Percentiles rank a stretch among this genome's conserved stretches.
phyloP scores from a whole-genome alignment of 2,888 invertebrate species.

The Calliphora vomitoria region DNA sequence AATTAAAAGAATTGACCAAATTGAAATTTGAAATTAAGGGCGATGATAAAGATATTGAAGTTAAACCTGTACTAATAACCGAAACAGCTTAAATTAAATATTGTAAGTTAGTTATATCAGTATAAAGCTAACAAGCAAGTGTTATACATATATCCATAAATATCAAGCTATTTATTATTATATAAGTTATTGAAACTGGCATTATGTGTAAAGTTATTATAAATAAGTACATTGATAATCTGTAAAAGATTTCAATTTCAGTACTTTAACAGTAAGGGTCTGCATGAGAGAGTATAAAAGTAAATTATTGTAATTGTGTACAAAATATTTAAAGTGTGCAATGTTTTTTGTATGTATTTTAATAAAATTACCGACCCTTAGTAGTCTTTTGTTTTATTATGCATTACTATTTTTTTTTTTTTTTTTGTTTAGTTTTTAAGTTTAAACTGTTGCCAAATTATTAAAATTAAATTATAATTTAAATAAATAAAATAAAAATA shows the following conservation, averaged over 20 bases:
- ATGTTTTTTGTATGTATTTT: background rate
- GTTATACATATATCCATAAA: no score
- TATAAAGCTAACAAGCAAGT: no score
- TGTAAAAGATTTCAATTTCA: background rate
- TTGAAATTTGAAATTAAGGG: conserved; percentile 83
- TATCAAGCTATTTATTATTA: conserved; percentile 26
- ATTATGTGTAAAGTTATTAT: conserved; percentile 7
- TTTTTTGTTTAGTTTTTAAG: conserved; percentile 78
- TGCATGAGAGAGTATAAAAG: background rate
- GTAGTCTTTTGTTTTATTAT: conserved; percentile 64
- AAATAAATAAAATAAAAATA: conserved; percentile 54
- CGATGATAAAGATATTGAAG: conserved; percentile 79
- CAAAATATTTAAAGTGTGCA: conserved; percentile 1
- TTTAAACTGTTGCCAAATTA: conserved; percentile 82
- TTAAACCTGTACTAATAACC: conserved; percentile 78
- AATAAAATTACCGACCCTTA: background rate
- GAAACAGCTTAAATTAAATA: conserved; percentile 43
- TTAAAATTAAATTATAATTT: conserved; percentile 67
- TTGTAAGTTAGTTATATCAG: background rate
- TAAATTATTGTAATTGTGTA: background rate
- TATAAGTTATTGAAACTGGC: conserved; percentile 30
- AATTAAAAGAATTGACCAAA: conserved; percentile 80
- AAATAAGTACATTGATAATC: background rate
- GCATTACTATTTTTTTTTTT: conserved; percentile 24
- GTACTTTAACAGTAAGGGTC: background rate